Conservation (phyloP, 2,113 vertebrate species). For the Mystacornis crossleyi region DNA sequence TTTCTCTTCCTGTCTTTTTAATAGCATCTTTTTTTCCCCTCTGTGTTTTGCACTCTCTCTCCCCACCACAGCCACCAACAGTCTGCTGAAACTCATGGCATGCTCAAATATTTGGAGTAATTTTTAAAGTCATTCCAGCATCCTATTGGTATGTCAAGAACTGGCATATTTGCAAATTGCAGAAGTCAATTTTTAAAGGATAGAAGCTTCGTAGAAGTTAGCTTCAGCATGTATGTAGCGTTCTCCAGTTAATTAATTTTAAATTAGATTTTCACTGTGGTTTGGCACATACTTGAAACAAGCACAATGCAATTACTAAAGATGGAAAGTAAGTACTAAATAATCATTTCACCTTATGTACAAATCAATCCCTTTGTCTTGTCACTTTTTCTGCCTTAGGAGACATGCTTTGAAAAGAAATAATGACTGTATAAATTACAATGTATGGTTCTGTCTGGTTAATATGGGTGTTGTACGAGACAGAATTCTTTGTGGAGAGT, state of each 20-base stretch:
- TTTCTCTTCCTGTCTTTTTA: slow-evolving; percentile 23
- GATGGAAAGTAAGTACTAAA: slow-evolving; percentile 3
- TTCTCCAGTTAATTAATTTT: slow-evolving; percentile 17
- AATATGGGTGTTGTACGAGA: background rate
- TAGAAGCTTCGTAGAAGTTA: background rate
- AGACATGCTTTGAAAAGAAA: background rate
- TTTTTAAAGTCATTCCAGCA: background rate
- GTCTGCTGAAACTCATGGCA: background rate
- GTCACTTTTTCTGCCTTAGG: background rate
- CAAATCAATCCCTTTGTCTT: background rate
- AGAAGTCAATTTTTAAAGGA: background rate
- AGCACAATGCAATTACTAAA: background rate
- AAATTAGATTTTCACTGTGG: background rate
- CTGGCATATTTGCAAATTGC: background rate
- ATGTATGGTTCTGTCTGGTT: background rate
- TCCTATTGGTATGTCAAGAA: background rate
- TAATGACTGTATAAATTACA: background rate
- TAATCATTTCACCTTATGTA: background rate
- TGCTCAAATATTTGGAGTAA: background rate
- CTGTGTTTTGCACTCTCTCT: background rate
- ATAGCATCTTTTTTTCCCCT: background rate
- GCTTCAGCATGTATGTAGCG: background rate
- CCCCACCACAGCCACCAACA: background rate
- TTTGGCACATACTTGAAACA: background rate
- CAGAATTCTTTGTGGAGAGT: background rate